Evolutionary conservation across 2,888 invertebrate species (phyloP).

Genomic region (Auanema sp.): DNA sequence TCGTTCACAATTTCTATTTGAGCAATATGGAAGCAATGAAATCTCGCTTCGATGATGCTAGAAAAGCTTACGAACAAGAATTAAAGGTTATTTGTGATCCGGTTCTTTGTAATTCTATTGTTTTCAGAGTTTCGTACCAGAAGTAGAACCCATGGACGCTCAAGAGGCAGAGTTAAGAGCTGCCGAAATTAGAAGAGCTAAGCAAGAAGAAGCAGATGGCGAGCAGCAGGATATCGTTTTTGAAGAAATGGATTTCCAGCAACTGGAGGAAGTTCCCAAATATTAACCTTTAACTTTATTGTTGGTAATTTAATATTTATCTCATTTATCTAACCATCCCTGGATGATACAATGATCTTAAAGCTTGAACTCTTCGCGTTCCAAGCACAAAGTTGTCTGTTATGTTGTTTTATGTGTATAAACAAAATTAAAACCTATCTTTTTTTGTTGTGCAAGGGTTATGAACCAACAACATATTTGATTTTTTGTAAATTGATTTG

Average conservation of each 20-base stretch:
- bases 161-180: slow-evolving; percentile 1
- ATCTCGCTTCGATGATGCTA: slow-evolving; percentile 39
- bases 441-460: too few species aligned
- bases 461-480: too few species aligned
- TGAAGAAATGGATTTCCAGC: slow-evolving; percentile 61
- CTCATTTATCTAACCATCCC: too few species aligned
- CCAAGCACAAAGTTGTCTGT: too few species aligned
- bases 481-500: too few species aligned
- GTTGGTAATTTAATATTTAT: too few species aligned
- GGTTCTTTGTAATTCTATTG: background rate
- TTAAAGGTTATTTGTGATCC: slow-evolving; percentile 16
- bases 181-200: slow-evolving; percentile 15
- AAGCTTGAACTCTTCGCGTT: too few species aligned
- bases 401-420: too few species aligned
- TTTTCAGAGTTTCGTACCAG: slow-evolving; percentile 10
- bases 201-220: slow-evolving; percentile 32
- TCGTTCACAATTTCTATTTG: slow-evolving; percentile 89
- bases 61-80: slow-evolving; percentile 28
- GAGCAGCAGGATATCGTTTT: slow-evolving; percentile 49
- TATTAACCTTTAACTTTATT: slow-evolving; percentile 7
- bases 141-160: slow-evolving; percentile 13
- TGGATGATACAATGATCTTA: too few species aligned
- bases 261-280: slow-evolving; percentile 36
- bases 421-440: too few species aligned
- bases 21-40: slow-evolving; percentile 66